These are phyloP conservation scores for Propithecus coquereli DNA, from an alignment of 2,113 vertebrate genomes.

Conservation along the genomic window DNA sequence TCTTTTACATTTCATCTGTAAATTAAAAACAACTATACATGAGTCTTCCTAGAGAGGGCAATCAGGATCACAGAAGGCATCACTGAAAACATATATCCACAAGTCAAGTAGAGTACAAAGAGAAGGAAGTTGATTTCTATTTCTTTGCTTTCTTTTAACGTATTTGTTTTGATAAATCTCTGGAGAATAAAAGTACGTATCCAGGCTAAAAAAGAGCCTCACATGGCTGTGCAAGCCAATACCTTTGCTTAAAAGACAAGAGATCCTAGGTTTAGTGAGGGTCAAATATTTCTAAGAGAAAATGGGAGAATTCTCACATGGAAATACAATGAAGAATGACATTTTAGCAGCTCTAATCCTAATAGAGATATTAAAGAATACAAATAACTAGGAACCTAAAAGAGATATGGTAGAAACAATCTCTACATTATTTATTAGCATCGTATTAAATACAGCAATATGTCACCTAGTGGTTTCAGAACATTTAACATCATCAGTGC, in stretches of 20 bases:
- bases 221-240: background rate
- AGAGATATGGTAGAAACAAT: background rate
- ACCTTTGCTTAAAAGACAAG: background rate
- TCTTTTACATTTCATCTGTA: background rate
- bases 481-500: background rate
- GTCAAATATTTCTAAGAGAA: background rate
- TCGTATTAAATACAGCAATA: background rate
- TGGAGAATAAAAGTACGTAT: background rate
- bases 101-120: constrained; percentile 15
- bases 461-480: background rate
- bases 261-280: background rate
- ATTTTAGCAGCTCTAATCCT: background rate
- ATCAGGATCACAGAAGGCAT: background rate
- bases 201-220: background rate
- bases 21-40: constrained; percentile 39
- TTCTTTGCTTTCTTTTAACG: constrained; percentile 33
- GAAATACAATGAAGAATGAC: constrained; percentile 31
- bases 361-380: background rate
- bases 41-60: background rate
- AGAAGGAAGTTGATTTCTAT: constrained; percentile 2
- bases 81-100: constrained; percentile 13
- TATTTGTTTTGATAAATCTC: constrained; percentile 25
- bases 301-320: background rate
- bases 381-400: constrained; percentile 14
- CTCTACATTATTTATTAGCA: background rate